Evolutionary conservation across 2,113 vertebrate genomes (phyloP).

Genomic region (Aspidoscelis tigris): DNA sequence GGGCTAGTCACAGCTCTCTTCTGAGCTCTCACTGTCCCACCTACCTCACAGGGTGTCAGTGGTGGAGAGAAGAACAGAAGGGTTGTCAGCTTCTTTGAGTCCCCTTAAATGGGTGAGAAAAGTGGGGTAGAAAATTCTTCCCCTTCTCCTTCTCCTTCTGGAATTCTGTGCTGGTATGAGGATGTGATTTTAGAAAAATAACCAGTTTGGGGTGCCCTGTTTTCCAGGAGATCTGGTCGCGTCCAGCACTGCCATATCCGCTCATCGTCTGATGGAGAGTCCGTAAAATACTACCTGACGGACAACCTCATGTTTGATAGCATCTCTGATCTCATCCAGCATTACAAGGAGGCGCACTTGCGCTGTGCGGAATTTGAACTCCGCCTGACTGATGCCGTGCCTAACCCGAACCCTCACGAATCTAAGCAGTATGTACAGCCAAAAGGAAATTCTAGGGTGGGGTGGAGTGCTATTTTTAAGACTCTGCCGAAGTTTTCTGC

Average conservation of each 20-base stretch:
- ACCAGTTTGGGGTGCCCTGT: background rate
- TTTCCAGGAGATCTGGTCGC: conserved; percentile 84
- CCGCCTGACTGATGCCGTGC: conserved; percentile 89
- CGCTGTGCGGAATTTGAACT: conserved; percentile 94
- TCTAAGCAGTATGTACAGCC: conserved; percentile 81
- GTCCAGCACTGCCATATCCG: conserved; percentile 96
- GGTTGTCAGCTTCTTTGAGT: too few species aligned
- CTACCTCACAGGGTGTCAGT: too few species aligned
- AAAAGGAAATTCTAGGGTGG: conserved; percentile 35
- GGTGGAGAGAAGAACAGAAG: too few species aligned
- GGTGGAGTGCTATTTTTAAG: conserved; percentile 21
- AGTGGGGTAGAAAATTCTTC: too few species aligned
- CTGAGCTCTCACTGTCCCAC: too few species aligned
- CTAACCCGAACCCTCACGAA: conserved; percentile 86
- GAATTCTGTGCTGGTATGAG: background rate
- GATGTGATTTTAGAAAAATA: background rate
- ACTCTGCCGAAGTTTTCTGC: background rate
- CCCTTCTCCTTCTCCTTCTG: too few species aligned
- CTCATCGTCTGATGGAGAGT: conserved; percentile 78
- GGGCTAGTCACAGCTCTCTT: too few species aligned
- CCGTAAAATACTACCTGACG: conserved; percentile 86
- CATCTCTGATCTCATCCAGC: conserved; percentile 88
- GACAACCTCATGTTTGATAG: conserved; percentile 89
- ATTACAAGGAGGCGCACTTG: conserved; percentile 90
- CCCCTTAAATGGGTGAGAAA: too few species aligned